Evolutionary conservation across 2,113 vertebrate species (phyloP).

Genomic region (Gopherus flavomarginatus): DNA sequence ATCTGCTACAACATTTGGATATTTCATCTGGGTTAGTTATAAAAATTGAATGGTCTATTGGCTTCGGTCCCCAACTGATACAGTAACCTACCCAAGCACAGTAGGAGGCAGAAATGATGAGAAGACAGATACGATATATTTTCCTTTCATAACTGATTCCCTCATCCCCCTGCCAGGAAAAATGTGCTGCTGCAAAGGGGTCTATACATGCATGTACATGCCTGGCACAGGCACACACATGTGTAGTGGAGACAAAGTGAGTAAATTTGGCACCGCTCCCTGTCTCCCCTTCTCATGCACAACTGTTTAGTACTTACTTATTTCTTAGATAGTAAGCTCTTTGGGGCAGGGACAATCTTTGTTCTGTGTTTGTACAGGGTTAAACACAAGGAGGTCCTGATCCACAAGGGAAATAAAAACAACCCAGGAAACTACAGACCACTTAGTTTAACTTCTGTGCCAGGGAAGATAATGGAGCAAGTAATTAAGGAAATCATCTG

Average conservation of each 20-base stretch:
- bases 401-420: background rate
- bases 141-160: background rate
- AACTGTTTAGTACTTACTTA: background rate
- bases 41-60: background rate
- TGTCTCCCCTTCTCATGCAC: background rate
- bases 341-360: background rate
- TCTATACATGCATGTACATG: background rate
- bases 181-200: background rate
- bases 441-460: too few relatives aligned
- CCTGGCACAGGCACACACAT: background rate
- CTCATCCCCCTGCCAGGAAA: background rate
- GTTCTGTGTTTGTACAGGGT: background rate
- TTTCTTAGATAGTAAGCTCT: background rate
- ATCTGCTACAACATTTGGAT: background rate
- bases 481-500: too few relatives aligned
- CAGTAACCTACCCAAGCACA: background rate
- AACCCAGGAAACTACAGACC: too few relatives aligned
- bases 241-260: background rate
- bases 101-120: background rate
- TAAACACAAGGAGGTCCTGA: rapidly evolving
- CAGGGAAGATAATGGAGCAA: too few relatives aligned
- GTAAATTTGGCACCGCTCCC: background rate
- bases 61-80: background rate
- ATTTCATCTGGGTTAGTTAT: slow-evolving; percentile 3
- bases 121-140: background rate